Percentiles rank a stretch among this genome's conserved stretches.
Evolutionary conservation across 2,888 invertebrate species (phyloP).

Genomic region (Drosophila antonietae): DNA sequence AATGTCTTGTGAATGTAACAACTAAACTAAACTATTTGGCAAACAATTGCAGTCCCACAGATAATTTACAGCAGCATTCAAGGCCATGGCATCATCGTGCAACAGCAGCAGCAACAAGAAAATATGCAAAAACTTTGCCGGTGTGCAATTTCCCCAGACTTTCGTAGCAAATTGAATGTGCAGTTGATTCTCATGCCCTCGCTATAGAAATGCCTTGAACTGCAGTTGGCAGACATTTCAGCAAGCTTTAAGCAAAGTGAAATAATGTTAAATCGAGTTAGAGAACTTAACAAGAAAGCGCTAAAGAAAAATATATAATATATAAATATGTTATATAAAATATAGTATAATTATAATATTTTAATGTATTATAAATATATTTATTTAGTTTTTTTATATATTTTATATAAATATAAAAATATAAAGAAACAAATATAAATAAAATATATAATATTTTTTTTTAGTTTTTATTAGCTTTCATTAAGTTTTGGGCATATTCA

Average conservation of each 20-base stretch:
- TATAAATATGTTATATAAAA: no score
- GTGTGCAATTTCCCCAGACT: conserved; percentile 6
- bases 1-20: conserved; percentile 48
- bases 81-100: conserved; percentile 35
- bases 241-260: conserved; percentile 9
- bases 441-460: no score
- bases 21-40: conserved; percentile 53
- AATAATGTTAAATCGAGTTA: not conserved
- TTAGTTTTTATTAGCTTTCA: no score
- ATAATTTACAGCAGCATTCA: conserved; percentile 58
- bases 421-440: no score
- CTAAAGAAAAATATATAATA: no score
- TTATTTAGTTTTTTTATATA: no score
- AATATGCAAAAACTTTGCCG: conserved; percentile 45
- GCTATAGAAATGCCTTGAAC: not conserved
- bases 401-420: no score
- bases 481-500: no score
- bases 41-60: conserved; percentile 49
- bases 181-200: conserved; percentile 1
- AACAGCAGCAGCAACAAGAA: conserved; percentile 35
- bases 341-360: no score
- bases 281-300: no score
- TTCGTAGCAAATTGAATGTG: conserved; percentile 28
- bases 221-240: conserved; percentile 7
- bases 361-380: no score